Conservation (phyloP, 2,113 vertebrate genomes). For the Alaudala cheleensis region DNA sequence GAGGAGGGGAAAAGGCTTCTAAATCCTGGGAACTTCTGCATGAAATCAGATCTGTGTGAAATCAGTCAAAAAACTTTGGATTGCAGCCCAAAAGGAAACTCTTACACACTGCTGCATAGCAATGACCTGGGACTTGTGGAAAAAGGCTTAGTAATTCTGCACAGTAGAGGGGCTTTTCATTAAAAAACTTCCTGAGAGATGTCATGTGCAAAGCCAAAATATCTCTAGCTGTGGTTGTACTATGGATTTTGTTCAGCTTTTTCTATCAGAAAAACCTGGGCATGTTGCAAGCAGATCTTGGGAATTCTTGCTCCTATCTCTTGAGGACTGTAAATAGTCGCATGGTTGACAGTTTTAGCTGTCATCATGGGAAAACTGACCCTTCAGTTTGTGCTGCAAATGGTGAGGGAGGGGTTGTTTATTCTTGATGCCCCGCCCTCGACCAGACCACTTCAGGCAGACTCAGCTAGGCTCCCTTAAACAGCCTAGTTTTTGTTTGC, state of each 20-base stretch:
- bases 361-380: accelerated
- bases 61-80: neutral
- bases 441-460: neutral
- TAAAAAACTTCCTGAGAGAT: neutral
- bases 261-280: neutral
- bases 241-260: neutral
- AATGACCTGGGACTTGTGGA: neutral
- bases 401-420: neutral
- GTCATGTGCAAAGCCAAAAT: neutral
- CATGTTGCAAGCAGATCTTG: accelerated
- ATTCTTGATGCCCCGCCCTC: accelerated
- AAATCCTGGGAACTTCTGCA: neutral
- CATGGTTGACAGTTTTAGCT: too few species aligned
- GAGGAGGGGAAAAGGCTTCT: neutral
- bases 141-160: neutral
- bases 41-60: neutral
- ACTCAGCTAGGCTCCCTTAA: neutral
- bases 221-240: too few species aligned
- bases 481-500: neutral
- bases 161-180: neutral
- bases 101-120: neutral
- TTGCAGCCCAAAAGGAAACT: neutral
- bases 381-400: neutral
- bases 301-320: neutral
- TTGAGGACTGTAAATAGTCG: neutral